These are phyloP conservation scores for Elymnias hypermnestra DNA, from an alignment of 1,140 invertebrate species.

Conservation along the genomic window DNA sequence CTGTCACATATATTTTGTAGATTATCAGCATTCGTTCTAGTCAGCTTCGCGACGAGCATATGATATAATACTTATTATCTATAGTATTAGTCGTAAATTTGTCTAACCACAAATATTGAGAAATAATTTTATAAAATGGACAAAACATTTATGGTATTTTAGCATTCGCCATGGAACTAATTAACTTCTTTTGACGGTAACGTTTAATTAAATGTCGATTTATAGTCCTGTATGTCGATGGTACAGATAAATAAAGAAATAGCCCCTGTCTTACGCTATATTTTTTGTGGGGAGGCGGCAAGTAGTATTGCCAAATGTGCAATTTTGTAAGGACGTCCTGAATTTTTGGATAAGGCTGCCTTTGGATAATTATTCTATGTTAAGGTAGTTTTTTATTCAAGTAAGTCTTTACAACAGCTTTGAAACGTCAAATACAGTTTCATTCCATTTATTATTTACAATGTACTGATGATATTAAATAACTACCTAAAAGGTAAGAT, in stretches of 20 bases:
- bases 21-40: constrained; percentile 5
- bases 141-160: constrained; percentile 9
- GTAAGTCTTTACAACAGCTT: too few species aligned
- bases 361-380: not conserved
- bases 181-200: constrained; percentile 25
- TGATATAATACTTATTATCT: not conserved
- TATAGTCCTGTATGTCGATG: constrained; percentile 36
- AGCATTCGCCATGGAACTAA: constrained; percentile 25
- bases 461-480: too few species aligned
- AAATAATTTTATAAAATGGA: constrained; percentile 7
- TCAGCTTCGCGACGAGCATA: constrained; percentile 3
- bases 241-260: constrained; percentile 43
- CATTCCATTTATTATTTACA: too few species aligned
- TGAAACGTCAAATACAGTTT: too few species aligned
- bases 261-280: constrained; percentile 62
- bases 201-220: constrained; percentile 50
- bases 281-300: constrained; percentile 46
- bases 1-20: not conserved
- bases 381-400: too few species aligned
- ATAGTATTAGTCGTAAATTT: not conserved
- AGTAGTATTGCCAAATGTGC: constrained; percentile 1
- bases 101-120: not conserved
- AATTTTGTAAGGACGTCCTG: not conserved
- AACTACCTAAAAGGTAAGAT: too few species aligned
- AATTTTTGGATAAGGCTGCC: not conserved